Evolutionary conservation across 1,140 invertebrate species (phyloP).

Genomic region (Acromyrmex echinatior): DNA sequence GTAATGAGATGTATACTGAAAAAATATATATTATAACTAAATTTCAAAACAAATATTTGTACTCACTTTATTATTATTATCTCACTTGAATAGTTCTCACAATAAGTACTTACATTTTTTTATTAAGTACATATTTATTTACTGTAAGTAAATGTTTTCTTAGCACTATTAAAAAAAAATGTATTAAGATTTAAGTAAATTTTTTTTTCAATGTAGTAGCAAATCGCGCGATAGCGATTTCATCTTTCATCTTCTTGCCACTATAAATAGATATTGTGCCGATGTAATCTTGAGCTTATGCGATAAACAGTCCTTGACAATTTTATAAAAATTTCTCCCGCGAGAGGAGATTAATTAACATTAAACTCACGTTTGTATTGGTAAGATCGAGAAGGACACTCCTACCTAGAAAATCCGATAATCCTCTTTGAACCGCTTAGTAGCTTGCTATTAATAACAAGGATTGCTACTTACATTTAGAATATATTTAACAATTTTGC

Average conservation of each 20-base stretch:
- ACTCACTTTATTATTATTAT: too few relatives aligned
- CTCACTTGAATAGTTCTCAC: too few relatives aligned
- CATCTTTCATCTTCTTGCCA: background rate
- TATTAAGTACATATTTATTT: too few relatives aligned
- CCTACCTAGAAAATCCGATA: slow-evolving; percentile 32
- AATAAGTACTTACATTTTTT: too few relatives aligned
- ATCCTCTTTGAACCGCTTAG: slow-evolving; percentile 8
- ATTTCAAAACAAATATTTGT: too few relatives aligned
- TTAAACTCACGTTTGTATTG: background rate
- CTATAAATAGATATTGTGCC: background rate
- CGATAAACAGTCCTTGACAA: background rate
- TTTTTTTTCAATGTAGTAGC: too few relatives aligned
- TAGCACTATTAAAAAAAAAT: too few relatives aligned
- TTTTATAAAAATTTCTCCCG: slow-evolving; percentile 3
- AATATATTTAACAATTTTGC: slow-evolving; percentile 16
- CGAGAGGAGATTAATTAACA: slow-evolving; percentile 18
- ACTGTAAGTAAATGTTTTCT: too few relatives aligned
- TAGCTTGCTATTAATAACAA: slow-evolving; percentile 14
- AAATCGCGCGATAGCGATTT: background rate
- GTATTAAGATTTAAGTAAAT: too few relatives aligned
- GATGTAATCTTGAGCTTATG: background rate
- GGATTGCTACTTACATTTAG: background rate
- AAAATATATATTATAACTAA: too few relatives aligned
- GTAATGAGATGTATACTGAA: background rate
- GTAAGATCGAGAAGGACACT: slow-evolving; percentile 20